Conservation (phyloP, 2,113 vertebrate genomes). For the Ondatra zibethicus region DNA sequence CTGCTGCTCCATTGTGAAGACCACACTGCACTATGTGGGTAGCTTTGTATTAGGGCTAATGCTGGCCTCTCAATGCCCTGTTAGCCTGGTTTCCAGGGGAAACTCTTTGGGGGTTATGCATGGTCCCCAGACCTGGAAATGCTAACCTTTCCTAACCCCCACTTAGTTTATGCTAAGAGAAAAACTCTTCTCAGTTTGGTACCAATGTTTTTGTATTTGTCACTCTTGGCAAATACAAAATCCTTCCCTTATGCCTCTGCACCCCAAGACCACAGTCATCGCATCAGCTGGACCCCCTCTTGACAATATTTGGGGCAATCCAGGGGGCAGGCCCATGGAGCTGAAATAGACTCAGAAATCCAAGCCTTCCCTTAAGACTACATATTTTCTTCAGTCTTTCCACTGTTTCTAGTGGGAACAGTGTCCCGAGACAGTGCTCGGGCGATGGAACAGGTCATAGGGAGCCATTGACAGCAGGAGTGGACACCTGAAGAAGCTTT, state of each 20-base stretch:
- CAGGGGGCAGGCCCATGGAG: background rate
- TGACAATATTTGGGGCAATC: background rate
- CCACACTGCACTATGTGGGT: fast-evolving
- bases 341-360: background rate
- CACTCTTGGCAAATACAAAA: background rate
- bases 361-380: background rate
- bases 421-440: background rate
- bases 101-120: background rate
- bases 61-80: background rate
- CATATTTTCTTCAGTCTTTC: background rate
- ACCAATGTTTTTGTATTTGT: fast-evolving
- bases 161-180: background rate
- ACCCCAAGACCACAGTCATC: background rate
- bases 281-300: background rate
- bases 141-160: fast-evolving
- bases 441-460: background rate
- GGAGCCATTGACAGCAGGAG: fast-evolving
- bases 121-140: background rate
- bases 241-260: no score
- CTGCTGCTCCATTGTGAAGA: fast-evolving
- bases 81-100: background rate
- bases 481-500: fast-evolving
- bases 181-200: fast-evolving
- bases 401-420: background rate
- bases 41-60: background rate